These are phyloP conservation scores for Meiosimyza decipiens DNA, from an alignment of 2,888 invertebrate genomes.

Conservation along the genomic window DNA sequence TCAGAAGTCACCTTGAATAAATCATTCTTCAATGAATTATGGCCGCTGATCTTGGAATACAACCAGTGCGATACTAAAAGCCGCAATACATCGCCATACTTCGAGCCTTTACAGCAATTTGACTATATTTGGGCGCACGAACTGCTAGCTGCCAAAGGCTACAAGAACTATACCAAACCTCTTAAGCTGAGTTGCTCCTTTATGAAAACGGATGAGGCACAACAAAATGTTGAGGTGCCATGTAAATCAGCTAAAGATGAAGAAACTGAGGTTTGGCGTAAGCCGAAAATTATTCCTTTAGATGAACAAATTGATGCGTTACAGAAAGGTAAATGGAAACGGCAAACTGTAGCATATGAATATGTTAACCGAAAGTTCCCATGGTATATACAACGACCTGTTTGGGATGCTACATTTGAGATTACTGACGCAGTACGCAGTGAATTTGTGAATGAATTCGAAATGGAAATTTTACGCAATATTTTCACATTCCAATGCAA, in stretches of 20 bases:
- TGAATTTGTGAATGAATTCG: constrained; percentile 47
- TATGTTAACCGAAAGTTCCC: constrained; percentile 54
- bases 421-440: constrained; percentile 43
- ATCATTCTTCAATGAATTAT: constrained; percentile 54
- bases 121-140: constrained; percentile 51
- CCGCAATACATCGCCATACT: constrained; percentile 41
- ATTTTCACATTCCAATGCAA: constrained; percentile 51
- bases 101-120: constrained; percentile 50
- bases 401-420: constrained; percentile 42
- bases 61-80: constrained; percentile 51
- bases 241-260: constrained; percentile 19
- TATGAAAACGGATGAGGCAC: constrained; percentile 30
- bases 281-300: constrained; percentile 44
- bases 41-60: constrained; percentile 57
- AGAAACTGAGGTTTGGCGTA: constrained; percentile 25
- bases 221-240: constrained; percentile 24
- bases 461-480: constrained; percentile 47
- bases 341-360: constrained; percentile 52
- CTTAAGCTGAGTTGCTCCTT: constrained; percentile 39
- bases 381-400: constrained; percentile 49
- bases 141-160: constrained; percentile 50
- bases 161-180: constrained; percentile 47
- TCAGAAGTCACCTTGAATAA: constrained; percentile 20
- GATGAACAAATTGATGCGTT: constrained; percentile 42
- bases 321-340: constrained; percentile 41